Evolutionary conservation across 2,113 vertebrate genomes (phyloP).

Genomic region (Pitta sordida): DNA sequence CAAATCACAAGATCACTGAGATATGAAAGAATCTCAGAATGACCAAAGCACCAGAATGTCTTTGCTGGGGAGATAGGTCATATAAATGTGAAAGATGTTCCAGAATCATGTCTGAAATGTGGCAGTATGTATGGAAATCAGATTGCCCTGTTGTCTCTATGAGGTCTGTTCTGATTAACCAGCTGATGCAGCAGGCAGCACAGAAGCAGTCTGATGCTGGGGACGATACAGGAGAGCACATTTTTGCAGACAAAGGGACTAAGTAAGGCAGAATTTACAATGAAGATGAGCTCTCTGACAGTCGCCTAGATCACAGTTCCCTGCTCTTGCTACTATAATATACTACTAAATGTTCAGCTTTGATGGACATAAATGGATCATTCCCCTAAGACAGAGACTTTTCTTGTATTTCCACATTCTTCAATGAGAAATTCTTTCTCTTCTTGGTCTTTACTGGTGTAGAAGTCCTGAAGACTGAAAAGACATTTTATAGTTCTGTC

Average conservation of each 20-base stretch:
- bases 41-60: not conserved
- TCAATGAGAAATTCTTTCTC: not conserved
- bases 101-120: not conserved
- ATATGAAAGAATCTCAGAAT: not conserved
- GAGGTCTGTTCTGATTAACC: not conserved
- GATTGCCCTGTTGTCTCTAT: not conserved
- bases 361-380: not conserved
- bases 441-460: not conserved
- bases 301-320: not conserved
- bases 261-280: not conserved
- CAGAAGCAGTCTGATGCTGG: not conserved
- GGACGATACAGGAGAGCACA: not conserved
- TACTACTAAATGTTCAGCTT: not conserved
- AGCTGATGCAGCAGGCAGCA: rapidly evolving
- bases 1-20: not conserved
- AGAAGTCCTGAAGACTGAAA: not conserved
- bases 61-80: not conserved
- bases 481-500: not conserved
- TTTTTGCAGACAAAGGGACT: not conserved
- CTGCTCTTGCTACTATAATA: not conserved
- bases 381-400: not conserved
- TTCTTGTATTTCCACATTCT: not conserved
- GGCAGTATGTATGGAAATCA: not conserved
- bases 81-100: not conserved
- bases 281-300: not conserved